Percentiles rank a stretch among this genome's conserved stretches.
Conservation (phyloP, 1,140 invertebrate genomes). For the Drosophila truncata region DNA sequence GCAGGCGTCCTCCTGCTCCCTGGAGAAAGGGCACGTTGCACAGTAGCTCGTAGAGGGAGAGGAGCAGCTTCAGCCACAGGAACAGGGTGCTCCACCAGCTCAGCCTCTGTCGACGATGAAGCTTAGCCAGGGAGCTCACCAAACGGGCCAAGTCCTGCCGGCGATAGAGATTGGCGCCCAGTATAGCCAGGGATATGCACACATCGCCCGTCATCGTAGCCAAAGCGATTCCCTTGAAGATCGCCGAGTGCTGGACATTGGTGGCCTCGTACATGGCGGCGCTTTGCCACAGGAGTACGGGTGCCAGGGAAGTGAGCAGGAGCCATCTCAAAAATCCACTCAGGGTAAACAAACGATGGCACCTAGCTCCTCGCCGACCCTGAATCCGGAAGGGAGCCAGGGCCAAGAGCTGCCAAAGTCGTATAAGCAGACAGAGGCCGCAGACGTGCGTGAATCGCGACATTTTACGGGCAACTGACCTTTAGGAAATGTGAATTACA, state of each 20-base stretch:
- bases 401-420: conserved; percentile 58
- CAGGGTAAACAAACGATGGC: conserved; percentile 33
- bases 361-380: conserved; percentile 5
- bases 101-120: conserved; percentile 25
- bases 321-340: conserved; percentile 38
- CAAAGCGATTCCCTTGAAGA: conserved; percentile 63
- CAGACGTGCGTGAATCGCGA: conserved; percentile 61
- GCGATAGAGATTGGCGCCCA: conserved; percentile 48
- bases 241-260: conserved; percentile 56
- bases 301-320: conserved; percentile 37
- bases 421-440: conserved; percentile 57
- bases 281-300: conserved; percentile 55
- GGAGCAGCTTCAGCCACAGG: conserved; percentile 62
- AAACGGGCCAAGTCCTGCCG: conserved; percentile 41
- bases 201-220: conserved; percentile 60
- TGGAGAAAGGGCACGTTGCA: conserved; percentile 69
- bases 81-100: conserved; percentile 37
- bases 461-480: conserved; percentile 60
- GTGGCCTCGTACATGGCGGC: conserved; percentile 61
- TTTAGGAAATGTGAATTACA: not conserved
- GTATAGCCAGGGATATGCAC: conserved; percentile 49
- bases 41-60: conserved; percentile 68
- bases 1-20: conserved; percentile 43
- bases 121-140: conserved; percentile 24
- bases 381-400: conserved; percentile 52